These are phyloP conservation scores for Drosophila leontia DNA, from an alignment of 1,140 invertebrate genomes.

Conservation along the genomic window DNA sequence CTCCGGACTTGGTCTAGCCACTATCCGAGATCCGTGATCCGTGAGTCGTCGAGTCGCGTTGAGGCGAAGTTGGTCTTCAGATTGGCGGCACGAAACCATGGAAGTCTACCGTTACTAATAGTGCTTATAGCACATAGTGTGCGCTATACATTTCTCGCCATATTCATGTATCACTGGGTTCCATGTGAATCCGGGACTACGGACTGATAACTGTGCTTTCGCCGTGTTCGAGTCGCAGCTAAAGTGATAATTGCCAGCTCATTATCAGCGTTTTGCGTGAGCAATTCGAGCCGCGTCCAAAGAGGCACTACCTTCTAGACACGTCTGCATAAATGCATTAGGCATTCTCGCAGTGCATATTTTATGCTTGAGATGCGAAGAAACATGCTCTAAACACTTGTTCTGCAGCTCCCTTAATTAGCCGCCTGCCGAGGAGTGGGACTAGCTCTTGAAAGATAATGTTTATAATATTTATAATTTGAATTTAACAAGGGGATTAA, in stretches of 20 bases:
- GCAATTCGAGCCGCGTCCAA: constrained; percentile 33
- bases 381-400: constrained; percentile 54
- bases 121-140: constrained; percentile 40
- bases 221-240: constrained; percentile 53
- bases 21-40: constrained; percentile 33
- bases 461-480: background rate
- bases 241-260: constrained; percentile 75
- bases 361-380: constrained; percentile 23
- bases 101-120: constrained; percentile 63
- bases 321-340: constrained; percentile 47
- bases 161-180: constrained; percentile 49
- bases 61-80: constrained; percentile 32
- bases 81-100: constrained; percentile 68
- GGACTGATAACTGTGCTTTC: constrained; percentile 65
- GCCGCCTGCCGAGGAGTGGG: background rate
- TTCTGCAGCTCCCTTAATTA: constrained; percentile 42
- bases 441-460: background rate
- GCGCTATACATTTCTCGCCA: constrained; percentile 35
- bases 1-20: constrained; percentile 3
- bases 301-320: constrained; percentile 43
- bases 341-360: constrained; percentile 35
- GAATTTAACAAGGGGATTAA: background rate
- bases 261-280: constrained; percentile 77
- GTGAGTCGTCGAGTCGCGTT: constrained; percentile 30
- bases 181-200: constrained; percentile 51